Conservation (phyloP, 2,797 vertebrate species). For the Tadarida brasiliensis region DNA sequence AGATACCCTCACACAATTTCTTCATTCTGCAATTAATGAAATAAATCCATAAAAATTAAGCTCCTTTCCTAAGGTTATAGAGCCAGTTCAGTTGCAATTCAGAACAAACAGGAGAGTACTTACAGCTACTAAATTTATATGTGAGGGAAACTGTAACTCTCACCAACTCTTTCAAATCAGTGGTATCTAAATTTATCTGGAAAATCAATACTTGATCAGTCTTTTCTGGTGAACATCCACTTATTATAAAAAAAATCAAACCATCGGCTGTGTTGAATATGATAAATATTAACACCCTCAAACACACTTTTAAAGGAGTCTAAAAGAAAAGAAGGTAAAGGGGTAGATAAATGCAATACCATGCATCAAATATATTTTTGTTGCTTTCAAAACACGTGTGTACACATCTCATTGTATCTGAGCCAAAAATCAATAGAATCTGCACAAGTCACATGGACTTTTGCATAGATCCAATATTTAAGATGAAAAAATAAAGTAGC, state of each 20-base stretch:
- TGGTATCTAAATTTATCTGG: background rate
- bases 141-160: background rate
- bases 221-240: background rate
- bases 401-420: background rate
- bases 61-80: background rate
- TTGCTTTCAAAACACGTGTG: constrained; percentile 36
- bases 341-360: background rate
- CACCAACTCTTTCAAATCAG: background rate
- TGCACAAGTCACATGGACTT: background rate
- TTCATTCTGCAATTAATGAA: constrained; percentile 32
- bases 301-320: background rate
- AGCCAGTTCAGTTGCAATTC: background rate
- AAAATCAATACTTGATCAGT: background rate
- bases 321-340: constrained; percentile 27
- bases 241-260: background rate
- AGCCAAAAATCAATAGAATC: background rate
- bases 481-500: constrained; percentile 42
- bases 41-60: background rate
- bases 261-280: background rate
- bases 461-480: constrained; percentile 39
- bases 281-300: background rate
- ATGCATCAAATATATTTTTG: background rate
- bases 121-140: background rate
- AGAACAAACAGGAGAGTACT: background rate
- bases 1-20: background rate